Evolutionary conservation across 2,797 vertebrate species (phyloP), one percentile per base, ranked within the genome.

Genomic region (Sebastes vulpes): DNA sequence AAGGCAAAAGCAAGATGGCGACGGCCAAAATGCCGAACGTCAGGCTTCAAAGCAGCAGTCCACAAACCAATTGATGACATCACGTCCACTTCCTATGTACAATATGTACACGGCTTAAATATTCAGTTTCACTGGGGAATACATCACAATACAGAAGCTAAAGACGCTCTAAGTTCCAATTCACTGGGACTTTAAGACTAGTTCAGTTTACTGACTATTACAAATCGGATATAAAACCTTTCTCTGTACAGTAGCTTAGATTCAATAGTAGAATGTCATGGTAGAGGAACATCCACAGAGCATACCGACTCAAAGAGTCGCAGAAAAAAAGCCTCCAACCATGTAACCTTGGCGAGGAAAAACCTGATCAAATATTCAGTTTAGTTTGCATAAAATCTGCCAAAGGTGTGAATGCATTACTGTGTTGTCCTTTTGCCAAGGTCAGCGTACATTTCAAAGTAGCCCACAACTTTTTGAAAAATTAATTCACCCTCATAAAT

Each of bases 321-420:
- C 46, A 25, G 20, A 21, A 59, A 81, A 75, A 74, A 75, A 70
- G 23, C 48, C 66, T 84, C 56, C 31, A 81, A 76, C 81, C n/a
- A 60, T 57, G 77, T 94, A 83, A 92, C 93, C 90, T 91, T 94
- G 93, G 64, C 16, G 23, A 87, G 79, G 20, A 65, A 82, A 89
- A 72, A 75, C 58, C 84, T 90, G 77, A 90, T 93, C 83, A 90
- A 84, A 90, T 89, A 93, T 94, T 92, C 91, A 84, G 56, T 83
- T 91, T 79, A 72, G 64, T 94, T 95, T 92, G 91, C 93, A 95
- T 94, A 93, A 94, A 93, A 84, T 90, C 89, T 90, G 92, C 92
- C 92, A 88, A 92, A 91, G 82, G 91, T 90, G 75, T 89, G 92
- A 93, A 93, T 95, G 85, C 81, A 92, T 95, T 93, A 93, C 26